Base-by-base conservation (phyloP, 2,113 vertebrate genomes). In the Sigmodon hispidus region DNA sequence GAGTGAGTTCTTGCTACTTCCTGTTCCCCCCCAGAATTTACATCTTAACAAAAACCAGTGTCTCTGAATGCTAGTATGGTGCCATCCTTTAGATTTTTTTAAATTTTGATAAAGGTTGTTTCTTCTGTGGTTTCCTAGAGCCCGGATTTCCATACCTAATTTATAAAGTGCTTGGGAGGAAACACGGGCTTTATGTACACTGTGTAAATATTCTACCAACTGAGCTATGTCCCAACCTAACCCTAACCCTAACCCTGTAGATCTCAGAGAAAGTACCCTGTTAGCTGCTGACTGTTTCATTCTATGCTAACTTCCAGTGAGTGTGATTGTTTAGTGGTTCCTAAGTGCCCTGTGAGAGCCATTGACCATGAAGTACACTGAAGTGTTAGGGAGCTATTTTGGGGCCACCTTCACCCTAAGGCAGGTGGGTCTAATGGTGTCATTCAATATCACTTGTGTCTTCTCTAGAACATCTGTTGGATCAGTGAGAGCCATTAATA, bases 11-110 rank as follows among this genome's bases (percentile, higher is more conserved):
- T 80, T n/a, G 16, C 48, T 36, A 59, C 52, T 92, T 80, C 29
- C 24, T 73, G 88, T 72, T 52, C 65, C 0, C 63, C 45, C 86
- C 52, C n/a, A 29, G 45, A 10, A 57, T 45, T 79, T 92, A 55
- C 86, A 48, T 87, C 91, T 93, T 26, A 69, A 50, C 79, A n/a
- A 72, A 89, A 86, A 50, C 34, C 24, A 36, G 7, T 24, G 70
- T 65, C 52, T 92, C 52, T 55, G 52, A 40, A 12, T 89, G 40
- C 81, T 40, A 9, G 10, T 73, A 22, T 76, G 57, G 3, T 52
- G 52, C n/a, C 22, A 34, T 50, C 43, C 89, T 93, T 36, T 34
- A 19, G n/a, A 22, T 7, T 36, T 79, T 77, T n/a, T 63, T 87
- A 29, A 17, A 24, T 87, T 67, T 65, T 6, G 16, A 88, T 24